These are phyloP conservation scores for Diplodus puntazzo DNA, from an alignment of 2,797 vertebrate species.

Conservation along the genomic window DNA sequence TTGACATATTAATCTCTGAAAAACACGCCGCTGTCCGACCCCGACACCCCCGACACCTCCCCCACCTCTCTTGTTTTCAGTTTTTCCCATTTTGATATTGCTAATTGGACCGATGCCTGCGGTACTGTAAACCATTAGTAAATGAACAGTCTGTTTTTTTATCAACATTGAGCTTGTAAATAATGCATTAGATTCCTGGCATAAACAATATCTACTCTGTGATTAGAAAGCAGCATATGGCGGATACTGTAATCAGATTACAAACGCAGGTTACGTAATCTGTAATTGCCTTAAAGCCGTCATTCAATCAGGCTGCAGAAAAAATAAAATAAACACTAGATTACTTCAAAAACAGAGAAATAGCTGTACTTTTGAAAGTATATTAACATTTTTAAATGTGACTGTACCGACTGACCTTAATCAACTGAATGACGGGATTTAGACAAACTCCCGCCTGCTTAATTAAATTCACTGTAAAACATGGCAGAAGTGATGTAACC, in stretches of 20 bases:
- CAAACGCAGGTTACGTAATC: conserved; percentile 64
- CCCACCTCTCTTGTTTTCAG: conserved; percentile 51
- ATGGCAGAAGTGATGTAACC: conserved; percentile 89
- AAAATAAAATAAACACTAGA: neutral
- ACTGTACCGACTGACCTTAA: conserved; percentile 18
- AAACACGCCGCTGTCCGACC: conserved; percentile 53
- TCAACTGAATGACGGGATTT: conserved; percentile 75
- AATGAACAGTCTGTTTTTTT: conserved; percentile 98
- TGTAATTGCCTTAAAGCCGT: conserved; percentile 40
- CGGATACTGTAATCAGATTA: conserved; percentile 72
- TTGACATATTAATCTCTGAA: conserved; percentile 69
- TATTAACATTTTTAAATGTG: conserved; percentile 4
- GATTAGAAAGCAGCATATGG: conserved; percentile 69
- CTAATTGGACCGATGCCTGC: conserved; percentile 94
- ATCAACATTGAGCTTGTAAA: conserved; percentile 98
- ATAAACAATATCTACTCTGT: conserved; percentile 88
- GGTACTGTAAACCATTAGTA: conserved; percentile 96
- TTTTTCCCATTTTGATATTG: conserved; percentile 88
- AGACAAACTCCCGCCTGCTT: conserved; percentile 78
- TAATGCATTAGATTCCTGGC: conserved; percentile 96
- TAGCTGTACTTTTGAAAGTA: conserved; percentile 25
- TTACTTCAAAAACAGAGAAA: conserved; percentile 13
- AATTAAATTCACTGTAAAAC: conserved; percentile 87
- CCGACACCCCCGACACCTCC: neutral
- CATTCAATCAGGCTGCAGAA: conserved; percentile 9